Evolutionary conservation across 2,113 vertebrate species (phyloP), one percentile per base, ranked within the genome.

Genomic region (Callocephalon fimbriatum): DNA sequence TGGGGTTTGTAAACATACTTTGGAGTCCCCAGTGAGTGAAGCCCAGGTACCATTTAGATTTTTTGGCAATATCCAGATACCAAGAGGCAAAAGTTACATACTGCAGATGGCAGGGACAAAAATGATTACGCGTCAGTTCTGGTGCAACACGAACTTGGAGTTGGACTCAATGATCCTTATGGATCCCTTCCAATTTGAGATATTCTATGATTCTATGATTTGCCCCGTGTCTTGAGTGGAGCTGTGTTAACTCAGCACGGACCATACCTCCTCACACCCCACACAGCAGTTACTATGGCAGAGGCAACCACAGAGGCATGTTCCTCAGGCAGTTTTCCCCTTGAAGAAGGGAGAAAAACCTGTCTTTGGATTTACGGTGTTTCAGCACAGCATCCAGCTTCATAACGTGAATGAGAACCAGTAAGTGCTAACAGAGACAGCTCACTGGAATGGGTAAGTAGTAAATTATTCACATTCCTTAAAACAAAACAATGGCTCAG

Each of bases 401-500:
- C 2, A 0, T 2, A 54, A 12, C 74, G 14, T 4, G 5, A 8
- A 63, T 70, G 15, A 86, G 62, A 80, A 54, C 25, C 2, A 0
- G 1, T 32, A 78, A 61, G 9, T 44, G 20, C 51, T 48, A 76
- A 48, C 14, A 72, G 85, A 92, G 40, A 35, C n/a, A 65, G 35
- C 22, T 75, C 0, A 0, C 20, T 27, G n/a, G 48, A 90, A 88
- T 37, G 48, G 40, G 56, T 78, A 61, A 75, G 63, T 73, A 56
- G 40, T 90, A 56, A 94, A 96, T 95, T 90, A 88, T 93, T 95
- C 27, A 86, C 18, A 37, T 5, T 32, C 35, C n/a, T 88, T 70
- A n/a, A 51, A 90, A 90, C 9, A 83, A 76, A 93, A 10, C 48
- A 77, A 66, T 4, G 10, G 63, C 37, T 92, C 54, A 76, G 58